These are phyloP conservation scores for Hydrolagus colliei DNA, from an alignment of 2,797 vertebrate species.

Conservation along the genomic window DNA sequence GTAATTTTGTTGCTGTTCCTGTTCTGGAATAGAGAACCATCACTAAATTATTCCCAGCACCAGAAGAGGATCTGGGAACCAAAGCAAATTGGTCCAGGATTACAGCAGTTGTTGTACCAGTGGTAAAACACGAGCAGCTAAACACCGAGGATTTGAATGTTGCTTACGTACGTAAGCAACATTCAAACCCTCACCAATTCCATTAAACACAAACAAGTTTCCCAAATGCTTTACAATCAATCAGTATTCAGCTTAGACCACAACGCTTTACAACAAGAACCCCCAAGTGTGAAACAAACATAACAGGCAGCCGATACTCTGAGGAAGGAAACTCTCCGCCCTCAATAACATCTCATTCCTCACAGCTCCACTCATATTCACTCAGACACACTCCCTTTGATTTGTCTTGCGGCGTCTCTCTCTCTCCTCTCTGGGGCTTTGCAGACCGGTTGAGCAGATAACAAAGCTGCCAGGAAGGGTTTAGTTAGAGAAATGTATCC, in stretches of 20 bases:
- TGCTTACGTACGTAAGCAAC: not conserved
- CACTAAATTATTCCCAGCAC: constrained; percentile 1
- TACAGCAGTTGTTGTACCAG: not conserved
- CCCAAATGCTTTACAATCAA: constrained; percentile 56
- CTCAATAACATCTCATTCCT: constrained; percentile 78
- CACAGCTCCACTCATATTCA: constrained; percentile 85
- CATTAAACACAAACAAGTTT: constrained; percentile 27
- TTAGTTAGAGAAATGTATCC: constrained; percentile 71
- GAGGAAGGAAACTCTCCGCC: constrained; percentile 52
- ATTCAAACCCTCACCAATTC: not conserved
- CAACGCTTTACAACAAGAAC: constrained; percentile 58
- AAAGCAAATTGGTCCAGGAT: not conserved
- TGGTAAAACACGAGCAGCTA: not conserved
- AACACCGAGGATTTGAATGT: not conserved
- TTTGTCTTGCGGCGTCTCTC: constrained; percentile 60
- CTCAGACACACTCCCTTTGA: constrained; percentile 72
- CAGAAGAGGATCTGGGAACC: not conserved
- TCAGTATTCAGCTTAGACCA: constrained; percentile 57
- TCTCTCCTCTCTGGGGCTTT: constrained; percentile 68
- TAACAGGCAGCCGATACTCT: constrained; percentile 65
- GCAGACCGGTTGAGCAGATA: constrained; percentile 75
- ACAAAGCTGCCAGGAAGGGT: constrained; percentile 78
- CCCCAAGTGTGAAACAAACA: constrained; percentile 68
- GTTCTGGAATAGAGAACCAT: not conserved
- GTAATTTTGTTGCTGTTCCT: not conserved